These are phyloP conservation scores for Corythornis madagascariensis DNA, from an alignment of 2,113 vertebrate species.

Conservation along the genomic window DNA sequence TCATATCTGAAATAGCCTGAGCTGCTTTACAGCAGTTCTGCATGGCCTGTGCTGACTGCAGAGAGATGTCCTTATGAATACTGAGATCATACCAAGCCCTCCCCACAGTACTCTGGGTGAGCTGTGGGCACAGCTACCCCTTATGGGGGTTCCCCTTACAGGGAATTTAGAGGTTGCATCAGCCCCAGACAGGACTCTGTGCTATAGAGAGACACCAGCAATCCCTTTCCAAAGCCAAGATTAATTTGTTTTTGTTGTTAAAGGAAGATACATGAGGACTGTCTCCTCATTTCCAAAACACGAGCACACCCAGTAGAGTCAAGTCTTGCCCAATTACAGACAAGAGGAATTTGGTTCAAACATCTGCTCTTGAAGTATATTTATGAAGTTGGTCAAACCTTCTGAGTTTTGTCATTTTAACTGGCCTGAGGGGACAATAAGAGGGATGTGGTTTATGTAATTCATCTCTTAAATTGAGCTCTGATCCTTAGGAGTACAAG, in stretches of 20 bases:
- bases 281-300: neutral
- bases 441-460: neutral
- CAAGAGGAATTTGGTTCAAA: neutral
- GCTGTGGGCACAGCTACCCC: neutral
- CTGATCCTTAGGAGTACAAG: neutral
- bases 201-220: neutral
- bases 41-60: neutral
- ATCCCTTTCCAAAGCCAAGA: neutral
- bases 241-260: neutral
- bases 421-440: neutral
- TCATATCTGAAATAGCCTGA: fast-evolving
- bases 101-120: neutral
- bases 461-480: neutral
- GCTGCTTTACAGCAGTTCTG: neutral
- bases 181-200: neutral
- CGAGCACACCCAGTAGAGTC: neutral
- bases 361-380: neutral
- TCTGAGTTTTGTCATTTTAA: neutral
- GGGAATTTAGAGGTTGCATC: neutral
- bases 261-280: neutral
- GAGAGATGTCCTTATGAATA: neutral
- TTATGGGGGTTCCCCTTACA: fast-evolving
- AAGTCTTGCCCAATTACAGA: neutral
- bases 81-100: neutral
- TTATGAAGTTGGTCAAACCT: neutral